Evolutionary conservation across 2,113 vertebrate species (phyloP).

Genomic region (Sinocyclocheilus maitianheensis): DNA sequence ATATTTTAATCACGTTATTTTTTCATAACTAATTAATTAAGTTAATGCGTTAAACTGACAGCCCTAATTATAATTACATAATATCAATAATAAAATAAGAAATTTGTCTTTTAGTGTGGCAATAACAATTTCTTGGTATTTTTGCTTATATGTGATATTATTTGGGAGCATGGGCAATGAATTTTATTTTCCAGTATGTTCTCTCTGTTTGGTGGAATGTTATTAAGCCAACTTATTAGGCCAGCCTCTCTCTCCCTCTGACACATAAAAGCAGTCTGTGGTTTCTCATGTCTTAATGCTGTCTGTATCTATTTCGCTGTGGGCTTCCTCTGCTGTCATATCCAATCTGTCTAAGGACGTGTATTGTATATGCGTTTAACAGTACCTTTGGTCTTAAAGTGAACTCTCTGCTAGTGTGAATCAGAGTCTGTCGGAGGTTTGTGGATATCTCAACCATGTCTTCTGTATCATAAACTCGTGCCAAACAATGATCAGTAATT

Average conservation of each 20-base stretch:
- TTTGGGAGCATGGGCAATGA: not conserved
- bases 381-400: conserved; percentile 20
- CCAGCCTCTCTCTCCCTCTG: conserved; percentile 3
- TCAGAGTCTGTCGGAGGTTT: conserved; percentile 35
- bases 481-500: not conserved
- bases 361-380: conserved; percentile 23
- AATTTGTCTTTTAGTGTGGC: no score
- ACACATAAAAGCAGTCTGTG: conserved; percentile 28
- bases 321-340: conserved; percentile 10
- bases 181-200: not conserved
- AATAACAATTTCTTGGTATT: not conserved
- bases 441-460: not conserved
- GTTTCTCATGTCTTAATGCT: conserved; percentile 23
- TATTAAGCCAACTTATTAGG: conserved; percentile 9
- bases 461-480: conserved; percentile 8
- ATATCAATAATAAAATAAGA: no score
- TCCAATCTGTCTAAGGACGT: not conserved
- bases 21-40: no score
- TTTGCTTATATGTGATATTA: not conserved
- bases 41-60: no score
- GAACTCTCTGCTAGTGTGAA: not conserved
- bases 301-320: conserved; percentile 24
- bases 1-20: no score
- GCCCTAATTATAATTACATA: no score
- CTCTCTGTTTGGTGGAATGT: not conserved